Percentiles rank a stretch among this genome's conserved stretches.
These are phyloP conservation scores for Dicrostonyx torquatus DNA, from an alignment of 2,797 vertebrate species.

Conservation along the genomic window DNA sequence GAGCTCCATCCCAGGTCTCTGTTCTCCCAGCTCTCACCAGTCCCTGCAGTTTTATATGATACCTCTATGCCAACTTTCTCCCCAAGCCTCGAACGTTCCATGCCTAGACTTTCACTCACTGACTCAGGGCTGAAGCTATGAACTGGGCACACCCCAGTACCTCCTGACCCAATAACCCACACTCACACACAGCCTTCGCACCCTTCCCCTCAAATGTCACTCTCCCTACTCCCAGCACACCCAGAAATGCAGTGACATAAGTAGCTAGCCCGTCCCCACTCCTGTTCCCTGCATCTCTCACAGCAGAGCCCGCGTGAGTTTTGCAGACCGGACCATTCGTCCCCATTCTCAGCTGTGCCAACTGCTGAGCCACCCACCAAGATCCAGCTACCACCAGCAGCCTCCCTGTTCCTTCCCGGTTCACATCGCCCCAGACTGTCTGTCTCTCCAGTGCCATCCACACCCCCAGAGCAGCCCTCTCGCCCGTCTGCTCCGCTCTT, in stretches of 20 bases:
- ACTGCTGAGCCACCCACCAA: neutral
- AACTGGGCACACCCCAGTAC: neutral
- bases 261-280: neutral
- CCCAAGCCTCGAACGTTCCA: neutral
- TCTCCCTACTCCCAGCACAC: neutral
- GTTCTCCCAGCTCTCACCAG: neutral
- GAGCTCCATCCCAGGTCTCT: neutral
- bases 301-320: neutral
- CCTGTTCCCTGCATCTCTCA: neutral
- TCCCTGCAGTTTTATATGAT: neutral
- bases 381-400: neutral
- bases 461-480: neutral
- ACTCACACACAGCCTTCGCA: accelerated
- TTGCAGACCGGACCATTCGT: neutral
- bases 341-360: neutral
- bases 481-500: accelerated
- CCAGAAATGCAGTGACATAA: neutral
- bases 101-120: neutral
- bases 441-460: neutral
- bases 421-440: neutral
- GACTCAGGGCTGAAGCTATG: neutral
- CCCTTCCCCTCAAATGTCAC: neutral
- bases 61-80: neutral
- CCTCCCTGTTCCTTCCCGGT: neutral
- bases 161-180: neutral